Percentiles rank a stretch among this genome's conserved stretches.
These are phyloP conservation scores for Limnephilus auricula DNA, from an alignment of 2,888 invertebrate genomes.

Conservation along the genomic window DNA sequence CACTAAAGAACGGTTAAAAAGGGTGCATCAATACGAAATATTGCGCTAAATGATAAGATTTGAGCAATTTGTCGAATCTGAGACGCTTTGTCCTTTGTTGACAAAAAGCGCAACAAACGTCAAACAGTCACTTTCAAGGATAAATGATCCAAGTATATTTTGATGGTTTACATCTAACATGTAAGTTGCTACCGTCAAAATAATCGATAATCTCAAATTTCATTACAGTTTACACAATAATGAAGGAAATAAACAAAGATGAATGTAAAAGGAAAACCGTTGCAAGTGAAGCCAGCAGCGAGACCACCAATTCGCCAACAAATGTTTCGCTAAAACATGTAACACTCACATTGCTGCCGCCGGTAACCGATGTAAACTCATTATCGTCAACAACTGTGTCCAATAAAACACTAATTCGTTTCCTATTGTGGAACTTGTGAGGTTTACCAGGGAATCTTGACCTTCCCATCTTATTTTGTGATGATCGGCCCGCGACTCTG, in stretches of 20 bases:
- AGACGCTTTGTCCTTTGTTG: conserved; percentile 65
- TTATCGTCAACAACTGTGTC: conserved; percentile 75
- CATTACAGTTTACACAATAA: conserved; percentile 29
- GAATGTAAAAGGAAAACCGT: conserved; percentile 57
- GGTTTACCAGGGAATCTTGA: conserved; percentile 93
- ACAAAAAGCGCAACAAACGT: conserved; percentile 65
- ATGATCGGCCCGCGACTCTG: conserved; percentile 77
- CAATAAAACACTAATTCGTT: conserved; percentile 88
- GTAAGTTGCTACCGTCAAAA: conserved; percentile 42
- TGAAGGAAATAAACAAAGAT: conserved; percentile 45
- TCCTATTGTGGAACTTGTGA: conserved; percentile 90
- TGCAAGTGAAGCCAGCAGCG: conserved; percentile 57
- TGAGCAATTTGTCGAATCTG: conserved; percentile 5
- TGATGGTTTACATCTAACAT: conserved; percentile 20
- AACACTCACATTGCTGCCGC: conserved; percentile 73
- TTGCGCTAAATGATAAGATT: background rate
- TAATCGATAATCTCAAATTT: conserved; percentile 49
- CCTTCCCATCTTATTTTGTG: conserved; percentile 84
- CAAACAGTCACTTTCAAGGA: conserved; percentile 63
- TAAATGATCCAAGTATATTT: conserved; percentile 50
- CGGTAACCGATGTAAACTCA: conserved; percentile 74
- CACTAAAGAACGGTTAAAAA: conserved; percentile 8
- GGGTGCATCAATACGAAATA: background rate
- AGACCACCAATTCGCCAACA: conserved; percentile 55
- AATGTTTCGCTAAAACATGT: conserved; percentile 60